phyloP scores from a whole-genome alignment of 1,140 invertebrate genomes.

The Planococcus citri region DNA sequence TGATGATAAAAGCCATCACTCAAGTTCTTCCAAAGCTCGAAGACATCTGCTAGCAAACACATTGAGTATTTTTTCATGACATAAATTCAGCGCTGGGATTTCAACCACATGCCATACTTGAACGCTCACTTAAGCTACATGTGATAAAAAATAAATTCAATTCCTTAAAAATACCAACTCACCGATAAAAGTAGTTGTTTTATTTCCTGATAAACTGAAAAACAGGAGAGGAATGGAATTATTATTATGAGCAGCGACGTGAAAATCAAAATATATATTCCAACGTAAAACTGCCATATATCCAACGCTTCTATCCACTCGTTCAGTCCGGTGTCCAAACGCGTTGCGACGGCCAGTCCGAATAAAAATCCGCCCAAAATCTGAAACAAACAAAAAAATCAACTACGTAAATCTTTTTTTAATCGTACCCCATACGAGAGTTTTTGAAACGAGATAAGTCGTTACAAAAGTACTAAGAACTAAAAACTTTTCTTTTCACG shows the following conservation, averaged over 20 bases:
- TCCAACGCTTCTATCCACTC: constrained; percentile 63
- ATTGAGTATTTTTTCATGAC: no score
- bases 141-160: no score
- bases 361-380: constrained; percentile 60
- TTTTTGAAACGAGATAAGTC: background rate
- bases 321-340: constrained; percentile 61
- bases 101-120: no score
- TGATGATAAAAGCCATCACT: no score
- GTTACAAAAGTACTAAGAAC: background rate
- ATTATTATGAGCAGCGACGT: constrained; percentile 54
- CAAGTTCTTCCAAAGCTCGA: no score
- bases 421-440: constrained; percentile 7
- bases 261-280: constrained; percentile 63
- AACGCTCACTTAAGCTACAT: no score
- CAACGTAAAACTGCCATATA: constrained; percentile 62
- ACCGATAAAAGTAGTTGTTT: constrained; percentile 45
- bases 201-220: constrained; percentile 55
- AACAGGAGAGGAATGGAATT: constrained; percentile 60
- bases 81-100: no score
- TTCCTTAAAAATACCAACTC: constrained; percentile 35
- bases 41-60: no score
- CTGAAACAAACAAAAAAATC: constrained; percentile 39
- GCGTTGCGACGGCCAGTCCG: constrained; percentile 62
- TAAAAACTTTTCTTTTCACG: background rate
- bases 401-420: constrained; percentile 14